Conservation (phyloP, 2,797 vertebrate species). For the Callimico goeldii region DNA sequence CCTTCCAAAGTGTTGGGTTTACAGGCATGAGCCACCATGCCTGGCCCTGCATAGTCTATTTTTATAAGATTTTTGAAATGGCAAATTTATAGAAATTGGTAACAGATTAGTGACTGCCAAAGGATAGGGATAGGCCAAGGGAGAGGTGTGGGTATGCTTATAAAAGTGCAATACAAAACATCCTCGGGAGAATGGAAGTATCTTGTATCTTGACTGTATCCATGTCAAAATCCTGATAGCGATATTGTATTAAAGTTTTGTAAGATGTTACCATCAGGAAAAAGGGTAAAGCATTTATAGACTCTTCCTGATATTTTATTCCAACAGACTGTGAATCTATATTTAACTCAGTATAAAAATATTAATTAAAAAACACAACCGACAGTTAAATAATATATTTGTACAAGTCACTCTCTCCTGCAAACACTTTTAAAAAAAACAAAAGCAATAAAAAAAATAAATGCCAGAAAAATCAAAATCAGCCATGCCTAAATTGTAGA, state of each 20-base stretch:
- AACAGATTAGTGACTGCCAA: neutral
- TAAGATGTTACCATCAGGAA: neutral
- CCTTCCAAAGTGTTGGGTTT: neutral
- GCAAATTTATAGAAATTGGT: neutral
- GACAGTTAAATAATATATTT: constrained; percentile 79
- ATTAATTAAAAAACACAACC: constrained; percentile 77
- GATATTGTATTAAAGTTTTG: neutral
- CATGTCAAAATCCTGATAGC: neutral
- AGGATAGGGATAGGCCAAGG: neutral
- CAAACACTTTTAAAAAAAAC: constrained; percentile 79
- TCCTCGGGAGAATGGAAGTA: neutral
- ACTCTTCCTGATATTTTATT: neutral
- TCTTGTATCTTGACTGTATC: neutral
- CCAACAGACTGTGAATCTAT: neutral
- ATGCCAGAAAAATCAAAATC: constrained; percentile 83
- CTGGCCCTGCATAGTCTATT: neutral
- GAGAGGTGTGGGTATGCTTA: neutral
- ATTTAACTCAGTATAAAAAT: neutral
- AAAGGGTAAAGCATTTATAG: neutral
- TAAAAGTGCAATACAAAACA: neutral
- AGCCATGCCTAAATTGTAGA: constrained; percentile 82
- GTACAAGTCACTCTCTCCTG: constrained; percentile 71
- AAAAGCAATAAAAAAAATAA: constrained; percentile 84
- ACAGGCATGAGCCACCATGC: neutral
- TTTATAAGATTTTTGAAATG: neutral